Evolutionary conservation across 2,113 vertebrate species (phyloP).

Genomic region (Leiothrix lutea): DNA sequence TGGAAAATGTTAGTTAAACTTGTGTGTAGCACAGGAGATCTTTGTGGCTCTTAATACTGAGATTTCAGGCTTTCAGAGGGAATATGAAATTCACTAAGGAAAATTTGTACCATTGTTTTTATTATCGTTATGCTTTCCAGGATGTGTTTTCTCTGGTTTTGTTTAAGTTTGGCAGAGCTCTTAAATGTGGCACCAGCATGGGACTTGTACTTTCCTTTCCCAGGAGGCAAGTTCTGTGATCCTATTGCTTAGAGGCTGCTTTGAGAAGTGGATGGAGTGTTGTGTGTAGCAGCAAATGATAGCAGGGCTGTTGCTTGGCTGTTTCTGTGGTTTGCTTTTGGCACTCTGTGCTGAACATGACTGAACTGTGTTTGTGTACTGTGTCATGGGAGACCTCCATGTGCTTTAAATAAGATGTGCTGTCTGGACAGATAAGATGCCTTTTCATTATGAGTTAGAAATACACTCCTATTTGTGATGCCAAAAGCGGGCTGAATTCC

Average conservation of each 20-base stretch:
- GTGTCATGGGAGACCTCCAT: background rate
- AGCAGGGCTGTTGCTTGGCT: background rate
- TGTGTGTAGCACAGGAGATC: background rate
- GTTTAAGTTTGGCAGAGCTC: background rate
- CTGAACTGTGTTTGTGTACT: background rate
- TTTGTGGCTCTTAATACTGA: background rate
- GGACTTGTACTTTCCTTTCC: background rate
- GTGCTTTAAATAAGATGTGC: background rate
- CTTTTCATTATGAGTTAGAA: background rate
- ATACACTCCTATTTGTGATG: background rate
- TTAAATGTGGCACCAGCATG: background rate
- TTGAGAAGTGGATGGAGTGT: background rate
- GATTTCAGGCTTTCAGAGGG: background rate
- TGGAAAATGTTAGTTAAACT: background rate
- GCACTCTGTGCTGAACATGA: background rate
- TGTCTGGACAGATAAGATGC: background rate
- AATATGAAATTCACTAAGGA: background rate
- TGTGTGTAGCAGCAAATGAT: background rate
- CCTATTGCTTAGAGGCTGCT: background rate
- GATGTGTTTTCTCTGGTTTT: background rate
- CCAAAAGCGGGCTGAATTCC: conserved; percentile 38
- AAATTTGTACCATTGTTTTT: background rate
- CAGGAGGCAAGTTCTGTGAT: background rate
- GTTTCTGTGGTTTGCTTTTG: background rate
- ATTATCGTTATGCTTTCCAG: background rate